phyloP scores from a whole-genome alignment of 2,888 invertebrate species.

The Liopterus haemorrhoidalis region DNA sequence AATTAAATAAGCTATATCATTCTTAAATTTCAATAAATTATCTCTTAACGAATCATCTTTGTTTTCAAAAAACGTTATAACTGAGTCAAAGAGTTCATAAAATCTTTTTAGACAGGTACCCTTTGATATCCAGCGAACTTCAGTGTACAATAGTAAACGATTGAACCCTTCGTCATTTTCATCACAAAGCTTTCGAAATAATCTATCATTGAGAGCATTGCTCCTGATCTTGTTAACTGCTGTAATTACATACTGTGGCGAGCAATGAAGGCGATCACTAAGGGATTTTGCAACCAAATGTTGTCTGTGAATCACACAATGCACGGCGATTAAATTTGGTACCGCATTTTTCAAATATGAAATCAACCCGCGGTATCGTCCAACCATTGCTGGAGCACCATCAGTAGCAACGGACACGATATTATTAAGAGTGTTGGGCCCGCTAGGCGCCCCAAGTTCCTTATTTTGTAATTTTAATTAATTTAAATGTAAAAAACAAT shows the following conservation, averaged over 20 bases:
- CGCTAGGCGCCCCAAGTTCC: no score
- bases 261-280: conserved; percentile 21
- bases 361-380: conserved; percentile 29
- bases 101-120: conserved; percentile 28
- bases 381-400: conserved; percentile 29
- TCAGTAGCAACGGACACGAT: conserved; percentile 33
- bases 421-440: no score
- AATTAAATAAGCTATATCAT: conserved; percentile 37
- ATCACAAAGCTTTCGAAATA: conserved; percentile 14
- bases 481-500: no score
- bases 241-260: conserved; percentile 20
- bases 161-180: conserved; percentile 13
- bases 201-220: conserved; percentile 13
- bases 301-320: conserved; percentile 32
- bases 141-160: conserved; percentile 15
- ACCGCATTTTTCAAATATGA: conserved; percentile 32
- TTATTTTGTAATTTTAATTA: no score
- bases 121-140: conserved; percentile 22
- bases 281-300: conserved; percentile 28
- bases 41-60: conserved; percentile 35
- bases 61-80: conserved; percentile 36
- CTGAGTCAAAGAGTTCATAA: conserved; percentile 33
- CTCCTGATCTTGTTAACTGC: conserved; percentile 13
- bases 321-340: conserved; percentile 28
- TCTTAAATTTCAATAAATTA: conserved; percentile 36